phyloP scores from a whole-genome alignment of 2,888 invertebrate genomes.

The Archaeoteleia sp. region DNA sequence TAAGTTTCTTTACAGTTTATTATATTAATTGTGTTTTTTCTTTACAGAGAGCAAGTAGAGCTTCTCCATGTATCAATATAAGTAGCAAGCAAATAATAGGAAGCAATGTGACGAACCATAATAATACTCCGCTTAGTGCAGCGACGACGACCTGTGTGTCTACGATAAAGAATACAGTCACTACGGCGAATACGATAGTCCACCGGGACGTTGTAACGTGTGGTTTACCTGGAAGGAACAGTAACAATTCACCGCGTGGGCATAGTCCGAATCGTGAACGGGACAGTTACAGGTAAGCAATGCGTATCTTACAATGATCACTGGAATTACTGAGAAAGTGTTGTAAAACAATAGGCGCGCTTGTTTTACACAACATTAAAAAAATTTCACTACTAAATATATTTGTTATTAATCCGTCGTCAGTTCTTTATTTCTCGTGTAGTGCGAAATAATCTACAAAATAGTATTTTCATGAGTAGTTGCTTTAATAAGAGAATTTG shows the following conservation, averaged over 20 bases:
- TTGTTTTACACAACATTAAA: neutral
- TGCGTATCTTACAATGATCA: too few relatives aligned
- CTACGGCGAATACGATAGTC: constrained; percentile 75
- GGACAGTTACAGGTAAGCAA: constrained; percentile 87
- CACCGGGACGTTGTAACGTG: constrained; percentile 76
- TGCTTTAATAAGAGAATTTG: constrained; percentile 38
- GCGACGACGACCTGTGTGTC: constrained; percentile 73
- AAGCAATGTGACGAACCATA: constrained; percentile 61
- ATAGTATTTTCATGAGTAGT: constrained; percentile 8
- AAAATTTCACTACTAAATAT: neutral
- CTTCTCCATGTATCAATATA: constrained; percentile 72
- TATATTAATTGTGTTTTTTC: constrained; percentile 23
- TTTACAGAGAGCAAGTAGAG: constrained; percentile 72
- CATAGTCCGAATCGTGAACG: constrained; percentile 88
- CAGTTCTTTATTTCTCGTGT: neutral
- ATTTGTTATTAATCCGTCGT: neutral
- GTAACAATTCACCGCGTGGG: constrained; percentile 85
- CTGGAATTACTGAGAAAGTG: too few relatives aligned
- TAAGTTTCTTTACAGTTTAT: constrained; percentile 11
- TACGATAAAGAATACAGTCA: constrained; percentile 74
- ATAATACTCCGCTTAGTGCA: constrained; percentile 69
- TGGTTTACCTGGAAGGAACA: constrained; percentile 76
- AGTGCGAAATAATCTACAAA: constrained; percentile 1
- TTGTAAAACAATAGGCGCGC: too few relatives aligned
- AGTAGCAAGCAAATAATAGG: constrained; percentile 68